These are phyloP conservation scores for Auanema sp. DNA, from an alignment of 2,888 invertebrate genomes.

Conservation along the genomic window DNA sequence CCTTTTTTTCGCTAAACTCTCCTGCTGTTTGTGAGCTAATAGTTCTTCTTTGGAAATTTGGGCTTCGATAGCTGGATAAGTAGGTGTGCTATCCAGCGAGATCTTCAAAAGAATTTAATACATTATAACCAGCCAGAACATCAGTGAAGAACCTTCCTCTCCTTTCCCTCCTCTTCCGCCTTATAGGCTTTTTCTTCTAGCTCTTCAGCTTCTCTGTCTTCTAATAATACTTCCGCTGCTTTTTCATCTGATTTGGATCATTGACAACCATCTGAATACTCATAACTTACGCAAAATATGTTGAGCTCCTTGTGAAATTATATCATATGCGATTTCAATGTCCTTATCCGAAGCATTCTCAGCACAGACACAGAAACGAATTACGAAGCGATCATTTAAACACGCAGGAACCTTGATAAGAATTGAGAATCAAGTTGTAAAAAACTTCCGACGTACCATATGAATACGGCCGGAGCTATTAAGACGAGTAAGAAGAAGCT, in stretches of 20 bases:
- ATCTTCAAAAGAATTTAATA: neutral
- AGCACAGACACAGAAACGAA: conserved; percentile 83
- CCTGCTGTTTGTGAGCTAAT: conserved; percentile 68
- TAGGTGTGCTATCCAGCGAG: conserved; percentile 29
- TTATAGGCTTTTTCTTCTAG: conserved; percentile 27
- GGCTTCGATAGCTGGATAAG: conserved; percentile 23
- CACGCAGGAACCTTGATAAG: conserved; percentile 53
- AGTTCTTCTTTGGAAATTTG: conserved; percentile 47
- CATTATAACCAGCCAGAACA: no score
- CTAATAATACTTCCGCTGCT: conserved; percentile 24
- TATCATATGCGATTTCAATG: conserved; percentile 67
- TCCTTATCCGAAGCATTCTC: conserved; percentile 83
- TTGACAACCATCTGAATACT: neutral
- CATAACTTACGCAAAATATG: conserved; percentile 73
- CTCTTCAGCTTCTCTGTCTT: conserved; percentile 52
- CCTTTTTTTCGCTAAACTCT: conserved; percentile 84
- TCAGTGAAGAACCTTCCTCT: neutral
- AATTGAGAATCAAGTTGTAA: no score
- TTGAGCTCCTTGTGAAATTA: conserved; percentile 64
- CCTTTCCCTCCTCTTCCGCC: neutral
- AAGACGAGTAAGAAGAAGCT: conserved; percentile 85
- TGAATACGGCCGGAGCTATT: conserved; percentile 93
- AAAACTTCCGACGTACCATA: conserved; percentile 74
- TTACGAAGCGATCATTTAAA: conserved; percentile 63
- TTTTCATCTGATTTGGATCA: conserved; percentile 28